Base-by-base conservation (phyloP, 2,888 invertebrate genomes). In the Eumacrocentrus americanus region DNA sequence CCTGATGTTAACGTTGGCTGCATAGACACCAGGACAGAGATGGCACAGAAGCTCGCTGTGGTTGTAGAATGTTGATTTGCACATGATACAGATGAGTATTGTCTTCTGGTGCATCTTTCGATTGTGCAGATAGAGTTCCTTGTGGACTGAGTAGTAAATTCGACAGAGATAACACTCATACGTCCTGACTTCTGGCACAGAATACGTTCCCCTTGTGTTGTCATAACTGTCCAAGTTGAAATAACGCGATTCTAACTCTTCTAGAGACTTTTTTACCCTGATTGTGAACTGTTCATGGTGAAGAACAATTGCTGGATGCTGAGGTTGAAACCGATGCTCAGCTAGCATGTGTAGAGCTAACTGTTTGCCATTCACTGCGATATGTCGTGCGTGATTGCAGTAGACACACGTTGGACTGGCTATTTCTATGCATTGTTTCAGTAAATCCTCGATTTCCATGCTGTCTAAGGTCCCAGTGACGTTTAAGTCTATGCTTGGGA, bases 91-190 rank as follows among this genome's bases (percentile, higher is more conserved):
- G 64, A 91, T 81, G 60, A 92, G 84, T 62, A 91, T 88, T 44
- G 91, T 88, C 81, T 92, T 92, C 68, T 91, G 89, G 82, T 94
- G 94, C 87, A 91, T 88, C 82, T 93, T 92, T 57, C 92, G 86
- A 79, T 93, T 93, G 81, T 94, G 94, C 73, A 91, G 83, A 82
- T 91, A 93, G 60, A 94, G 85, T 81, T 94, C 93, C 82, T 93
- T 93, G 78, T 92, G 92, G 59, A 91, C 14, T 1, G 29, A 34
- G 20, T 44, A 54, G 29, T 54, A 54, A 78, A 88, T 92, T 70
- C 90, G 87, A 81, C 94, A 94, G 72, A 92, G 91, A 82, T 93
- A 93, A 82, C 94, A 94, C 81, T 93, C 93, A 79, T 91, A 94
- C 7, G 86, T 83, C 65, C 89, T 87, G 59, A 89, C 88, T 76